A percentile compares a stretch with the other conserved stretches of the same genome.
These are phyloP conservation scores for Penaeus vannamei DNA, from an alignment of 1,140 invertebrate species.

Conservation along the genomic window DNA sequence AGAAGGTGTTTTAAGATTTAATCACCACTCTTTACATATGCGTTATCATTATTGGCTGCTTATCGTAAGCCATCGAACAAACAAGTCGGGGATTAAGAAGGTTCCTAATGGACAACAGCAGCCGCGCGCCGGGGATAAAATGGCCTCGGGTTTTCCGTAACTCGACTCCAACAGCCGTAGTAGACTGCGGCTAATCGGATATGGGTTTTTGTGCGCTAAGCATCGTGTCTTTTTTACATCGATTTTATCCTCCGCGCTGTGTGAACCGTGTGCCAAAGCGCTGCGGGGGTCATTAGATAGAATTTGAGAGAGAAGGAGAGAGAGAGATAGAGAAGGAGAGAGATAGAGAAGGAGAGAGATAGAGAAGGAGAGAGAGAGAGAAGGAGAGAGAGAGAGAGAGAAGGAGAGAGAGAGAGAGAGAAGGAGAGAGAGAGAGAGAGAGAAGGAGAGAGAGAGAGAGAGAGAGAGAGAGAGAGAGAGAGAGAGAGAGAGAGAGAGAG, in stretches of 20 bases:
- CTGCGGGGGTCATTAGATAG: too few species aligned
- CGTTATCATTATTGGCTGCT: slow-evolving; percentile 42
- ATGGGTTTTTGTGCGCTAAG: not conserved
- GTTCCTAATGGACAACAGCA: slow-evolving; percentile 34
- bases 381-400: slow-evolving; percentile 11
- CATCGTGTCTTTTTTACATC: too few species aligned
- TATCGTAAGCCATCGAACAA: slow-evolving; percentile 50
- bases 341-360: slow-evolving; percentile 21
- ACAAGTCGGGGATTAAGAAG: slow-evolving; percentile 45
- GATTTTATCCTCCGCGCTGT: too few species aligned
- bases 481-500: slow-evolving; percentile 23
- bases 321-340: not conserved
- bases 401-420: not conserved
- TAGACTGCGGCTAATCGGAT: slow-evolving; percentile 44
- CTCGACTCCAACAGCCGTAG: slow-evolving; percentile 2
- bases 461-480: slow-evolving; percentile 31
- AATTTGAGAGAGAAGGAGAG: not conserved
- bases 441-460: not conserved
- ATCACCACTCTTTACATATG: slow-evolving; percentile 38
- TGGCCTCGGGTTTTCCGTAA: slow-evolving; percentile 27
- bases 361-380: slow-evolving; percentile 33
- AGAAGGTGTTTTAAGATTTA: slow-evolving; percentile 41
- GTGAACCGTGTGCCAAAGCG: too few species aligned
- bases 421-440: slow-evolving; percentile 6
- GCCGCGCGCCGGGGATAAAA: slow-evolving; percentile 36